Conservation (phyloP, 2,797 vertebrate species). For the Parauchenoglanis punctatus region DNA sequence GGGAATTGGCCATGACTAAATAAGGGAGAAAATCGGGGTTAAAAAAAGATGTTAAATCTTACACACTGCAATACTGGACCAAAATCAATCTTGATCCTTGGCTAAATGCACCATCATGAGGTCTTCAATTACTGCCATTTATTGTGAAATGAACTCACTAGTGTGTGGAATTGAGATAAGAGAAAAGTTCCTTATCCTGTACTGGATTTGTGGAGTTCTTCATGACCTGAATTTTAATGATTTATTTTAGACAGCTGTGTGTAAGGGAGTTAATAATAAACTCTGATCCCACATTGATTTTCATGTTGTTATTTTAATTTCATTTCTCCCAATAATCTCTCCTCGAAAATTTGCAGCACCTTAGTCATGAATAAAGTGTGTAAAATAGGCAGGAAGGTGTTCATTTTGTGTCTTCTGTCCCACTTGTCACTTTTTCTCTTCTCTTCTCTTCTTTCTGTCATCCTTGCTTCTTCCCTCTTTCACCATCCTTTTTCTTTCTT, state of each 20-base stretch:
- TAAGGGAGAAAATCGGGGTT: too few species aligned
- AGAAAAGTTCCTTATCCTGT: slow-evolving; percentile 4
- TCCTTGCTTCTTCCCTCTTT: background rate
- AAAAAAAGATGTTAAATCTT: background rate
- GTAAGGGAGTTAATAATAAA: slow-evolving; percentile 10
- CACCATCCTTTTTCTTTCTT: background rate
- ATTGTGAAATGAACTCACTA: background rate
- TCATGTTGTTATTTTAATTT: slow-evolving; percentile 2
- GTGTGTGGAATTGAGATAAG: slow-evolving; percentile 11
- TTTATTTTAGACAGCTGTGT: slow-evolving; percentile 21
- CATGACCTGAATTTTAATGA: slow-evolving; percentile 8
- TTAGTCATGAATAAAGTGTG: background rate
- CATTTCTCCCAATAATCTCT: slow-evolving; percentile 5
- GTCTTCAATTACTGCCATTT: slow-evolving; percentile 26
- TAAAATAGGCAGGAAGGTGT: background rate
- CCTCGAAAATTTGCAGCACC: background rate
- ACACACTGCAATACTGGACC: background rate
- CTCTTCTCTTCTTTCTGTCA: background rate
- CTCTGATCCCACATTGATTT: slow-evolving; percentile 7
- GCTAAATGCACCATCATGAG: slow-evolving; percentile 3
- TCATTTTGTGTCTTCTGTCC: background rate
- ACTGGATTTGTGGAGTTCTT: background rate
- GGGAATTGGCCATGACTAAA: too few species aligned
- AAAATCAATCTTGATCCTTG: slow-evolving; percentile 24
- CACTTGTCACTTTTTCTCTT: background rate